Base-by-base conservation (phyloP, 2,797 vertebrate species). In the Fratercula arctica region DNA sequence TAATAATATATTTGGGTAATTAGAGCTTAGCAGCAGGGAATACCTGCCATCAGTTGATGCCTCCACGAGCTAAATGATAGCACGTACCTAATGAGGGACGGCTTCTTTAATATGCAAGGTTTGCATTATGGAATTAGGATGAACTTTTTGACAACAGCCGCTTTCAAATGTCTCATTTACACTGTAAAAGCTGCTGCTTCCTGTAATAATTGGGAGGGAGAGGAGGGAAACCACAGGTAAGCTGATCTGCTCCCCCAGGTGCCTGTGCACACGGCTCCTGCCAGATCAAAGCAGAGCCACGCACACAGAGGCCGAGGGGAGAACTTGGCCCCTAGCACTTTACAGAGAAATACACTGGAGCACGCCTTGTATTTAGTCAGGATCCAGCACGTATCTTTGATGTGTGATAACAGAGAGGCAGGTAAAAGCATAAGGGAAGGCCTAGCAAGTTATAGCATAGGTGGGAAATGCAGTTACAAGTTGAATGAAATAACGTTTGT, bases 321-420 rank as follows among this genome's bases (percentile, higher is more conserved):
- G 74, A 85, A 67, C 35, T 13, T 81, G 57, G 92, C 93, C 81
- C 82, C 87, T 76, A 91, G 95, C 89, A 39, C 61, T 86, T 69
- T 3, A 23, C 37, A 57, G 76, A 45, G 67, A 69, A 84, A 80
- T 87, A 39, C 0, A 72, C 73, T 3, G 6, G 69, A 77, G 31
- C 89, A 70, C 16, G 56, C 46, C 72, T 29, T 13, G 31, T 15
- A 16, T 33, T 81, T 69, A 43, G 57, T 82, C 83, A 94, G 72
- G 46, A 63, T 73, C 61, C n/a, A 3, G 48, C 59, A 56, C 0
- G 1, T 45, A 50, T 54, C 91, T 91, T 66, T 94, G 69, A 61
- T 53, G 48, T 61, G 85, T 23, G 54, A 67, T 53, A 81, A 39
- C 31, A 85, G 57, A 1, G 4, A 80, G 87, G 89, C 79, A 78